Conservation (phyloP, 2,888 invertebrate species). For the Agrotis puta region DNA sequence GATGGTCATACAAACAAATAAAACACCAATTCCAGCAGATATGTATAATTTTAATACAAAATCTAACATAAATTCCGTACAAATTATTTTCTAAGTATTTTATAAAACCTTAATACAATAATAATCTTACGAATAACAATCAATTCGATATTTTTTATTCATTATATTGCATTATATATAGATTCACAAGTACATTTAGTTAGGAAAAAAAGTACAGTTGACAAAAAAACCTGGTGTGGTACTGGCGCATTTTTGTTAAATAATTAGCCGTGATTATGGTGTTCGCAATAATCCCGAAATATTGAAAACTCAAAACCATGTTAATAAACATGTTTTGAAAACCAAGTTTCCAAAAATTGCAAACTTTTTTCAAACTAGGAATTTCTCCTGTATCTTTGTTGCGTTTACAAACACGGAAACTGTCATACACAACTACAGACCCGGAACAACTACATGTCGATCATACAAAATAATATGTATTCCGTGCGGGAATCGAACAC, state of each 20-base stretch:
- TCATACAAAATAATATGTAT: too few species aligned
- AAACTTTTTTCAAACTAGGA: too few species aligned
- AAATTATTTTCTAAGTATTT: constrained; percentile 58
- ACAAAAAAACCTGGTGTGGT: not conserved
- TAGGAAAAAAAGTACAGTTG: constrained; percentile 10
- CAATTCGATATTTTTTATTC: constrained; percentile 47
- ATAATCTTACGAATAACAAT: constrained; percentile 59
- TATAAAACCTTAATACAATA: constrained; percentile 64
- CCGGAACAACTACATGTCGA: too few species aligned
- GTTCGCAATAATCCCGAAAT: too few species aligned
- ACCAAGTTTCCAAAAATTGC: too few species aligned
- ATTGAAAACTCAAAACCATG: too few species aligned
- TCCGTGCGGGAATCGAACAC: too few species aligned
- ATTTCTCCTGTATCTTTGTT: too few species aligned
- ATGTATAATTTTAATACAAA: constrained; percentile 70
- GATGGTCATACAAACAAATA: not conserved
- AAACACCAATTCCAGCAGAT: constrained; percentile 55
- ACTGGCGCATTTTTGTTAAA: not conserved
- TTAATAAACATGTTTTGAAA: too few species aligned
- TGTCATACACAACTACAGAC: too few species aligned
- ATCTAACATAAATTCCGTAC: constrained; percentile 67
- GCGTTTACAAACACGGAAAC: too few species aligned
- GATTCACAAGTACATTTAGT: constrained; percentile 27
- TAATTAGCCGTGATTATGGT: too few species aligned
- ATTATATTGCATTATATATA: constrained; percentile 34